Conservation (phyloP, 2,113 vertebrate genomes). For the Scytalopus superciliaris region DNA sequence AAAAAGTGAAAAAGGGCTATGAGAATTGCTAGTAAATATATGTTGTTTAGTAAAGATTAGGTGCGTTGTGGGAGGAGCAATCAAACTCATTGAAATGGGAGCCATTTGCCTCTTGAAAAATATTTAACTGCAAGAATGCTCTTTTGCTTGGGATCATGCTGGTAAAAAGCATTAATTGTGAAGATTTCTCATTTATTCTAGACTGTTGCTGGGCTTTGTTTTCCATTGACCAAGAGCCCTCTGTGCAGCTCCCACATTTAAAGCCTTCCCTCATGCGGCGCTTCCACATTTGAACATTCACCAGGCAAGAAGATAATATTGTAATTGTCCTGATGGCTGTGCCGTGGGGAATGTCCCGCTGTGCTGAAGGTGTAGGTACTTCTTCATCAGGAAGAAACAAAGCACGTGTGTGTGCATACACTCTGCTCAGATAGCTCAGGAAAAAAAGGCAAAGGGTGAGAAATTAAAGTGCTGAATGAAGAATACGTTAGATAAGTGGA, state of each 20-base stretch:
- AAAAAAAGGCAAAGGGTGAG: conserved; percentile 6
- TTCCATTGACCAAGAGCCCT: background rate
- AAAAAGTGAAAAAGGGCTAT: background rate
- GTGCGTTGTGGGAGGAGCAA: background rate
- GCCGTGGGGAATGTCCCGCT: background rate
- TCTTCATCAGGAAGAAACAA: background rate
- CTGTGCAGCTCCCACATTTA: background rate
- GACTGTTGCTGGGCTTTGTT: background rate
- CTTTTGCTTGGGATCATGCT: background rate
- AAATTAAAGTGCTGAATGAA: conserved; percentile 21
- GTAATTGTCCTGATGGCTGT: background rate
- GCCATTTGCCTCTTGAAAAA: background rate
- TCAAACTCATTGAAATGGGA: background rate
- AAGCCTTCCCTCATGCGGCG: fast-evolving
- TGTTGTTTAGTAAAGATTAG: background rate
- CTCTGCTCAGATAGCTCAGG: conserved; percentile 14
- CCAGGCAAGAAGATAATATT: background rate
- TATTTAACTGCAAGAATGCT: background rate
- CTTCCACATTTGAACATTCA: background rate
- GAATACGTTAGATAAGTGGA: background rate
- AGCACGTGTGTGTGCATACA: background rate
- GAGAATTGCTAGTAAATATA: background rate
- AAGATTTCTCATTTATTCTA: background rate
- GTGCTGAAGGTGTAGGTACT: background rate
- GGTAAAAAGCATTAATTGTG: background rate